phyloP scores from a whole-genome alignment of 64 coral and sea anemone species.

The Porites australiensis region DNA sequence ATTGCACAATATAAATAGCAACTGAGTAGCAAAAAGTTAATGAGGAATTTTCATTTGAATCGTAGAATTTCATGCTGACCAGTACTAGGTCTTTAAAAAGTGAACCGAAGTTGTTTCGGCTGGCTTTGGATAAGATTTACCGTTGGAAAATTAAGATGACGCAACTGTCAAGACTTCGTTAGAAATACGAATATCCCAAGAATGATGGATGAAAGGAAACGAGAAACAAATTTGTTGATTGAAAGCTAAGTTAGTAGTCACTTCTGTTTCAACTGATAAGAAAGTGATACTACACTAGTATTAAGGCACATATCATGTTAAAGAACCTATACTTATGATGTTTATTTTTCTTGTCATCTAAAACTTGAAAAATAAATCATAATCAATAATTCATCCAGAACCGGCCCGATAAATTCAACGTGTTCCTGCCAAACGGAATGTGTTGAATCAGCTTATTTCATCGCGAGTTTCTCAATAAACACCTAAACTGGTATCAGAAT shows the following conservation, averaged over 20 bases:
- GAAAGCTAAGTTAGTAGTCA: not conserved
- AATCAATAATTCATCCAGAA: slow-evolving; percentile 37
- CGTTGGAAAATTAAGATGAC: not conserved
- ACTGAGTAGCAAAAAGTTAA: no score
- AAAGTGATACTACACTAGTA: not conserved
- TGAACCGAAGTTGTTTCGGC: no score
- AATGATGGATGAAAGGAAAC: not conserved
- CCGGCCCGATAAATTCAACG: not conserved
- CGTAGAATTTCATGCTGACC: no score
- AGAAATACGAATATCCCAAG: not conserved
- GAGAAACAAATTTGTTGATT: slow-evolving; percentile 33
- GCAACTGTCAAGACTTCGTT: not conserved
- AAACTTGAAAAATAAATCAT: slow-evolving; percentile 5
- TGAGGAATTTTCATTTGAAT: no score
- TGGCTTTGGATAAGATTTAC: not conserved
- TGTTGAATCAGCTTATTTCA: no score
- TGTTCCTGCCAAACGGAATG: no score
- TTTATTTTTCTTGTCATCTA: slow-evolving; percentile 2
- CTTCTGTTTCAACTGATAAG: slow-evolving; percentile 39
- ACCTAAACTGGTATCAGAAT: not conserved
- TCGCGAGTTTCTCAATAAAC: not conserved
- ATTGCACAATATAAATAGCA: no score
- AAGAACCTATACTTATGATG: not conserved
- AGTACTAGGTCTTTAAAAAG: no score
- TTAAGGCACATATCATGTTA: not conserved